A percentile compares a stretch with the other conserved stretches of the same genome.
Evolutionary conservation across 2,113 vertebrate genomes (phyloP).

Genomic region (Xiphorhynchus elegans): DNA sequence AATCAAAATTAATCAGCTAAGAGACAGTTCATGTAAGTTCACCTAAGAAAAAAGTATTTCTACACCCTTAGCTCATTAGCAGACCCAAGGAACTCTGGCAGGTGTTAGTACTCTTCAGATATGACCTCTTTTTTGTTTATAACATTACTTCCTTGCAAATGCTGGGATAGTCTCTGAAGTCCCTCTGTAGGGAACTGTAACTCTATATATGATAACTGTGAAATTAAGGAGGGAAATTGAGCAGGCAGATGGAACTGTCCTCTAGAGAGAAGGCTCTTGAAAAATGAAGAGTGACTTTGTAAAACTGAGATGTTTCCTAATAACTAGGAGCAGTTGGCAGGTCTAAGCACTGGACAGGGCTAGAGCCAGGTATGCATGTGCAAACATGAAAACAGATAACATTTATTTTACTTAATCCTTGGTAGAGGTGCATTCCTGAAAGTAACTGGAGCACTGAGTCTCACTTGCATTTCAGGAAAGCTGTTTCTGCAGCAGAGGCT

Average conservation of each 20-base stretch:
- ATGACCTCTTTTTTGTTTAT: neutral
- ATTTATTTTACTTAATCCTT: conserved; percentile 35
- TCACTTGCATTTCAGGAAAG: neutral
- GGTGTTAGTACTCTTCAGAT: neutral
- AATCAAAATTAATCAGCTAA: neutral
- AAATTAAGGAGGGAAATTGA: neutral
- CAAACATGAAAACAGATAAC: conserved; percentile 51
- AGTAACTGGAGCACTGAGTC: neutral
- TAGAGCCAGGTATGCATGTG: conserved; percentile 26
- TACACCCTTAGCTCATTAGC: neutral
- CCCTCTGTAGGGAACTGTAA: neutral
- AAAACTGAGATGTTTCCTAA: neutral
- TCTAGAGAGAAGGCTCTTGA: neutral
- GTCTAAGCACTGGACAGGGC: neutral
- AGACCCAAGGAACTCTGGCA: neutral
- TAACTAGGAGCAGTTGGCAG: neutral
- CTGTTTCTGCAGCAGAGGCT: neutral
- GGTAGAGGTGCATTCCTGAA: conserved; percentile 44
- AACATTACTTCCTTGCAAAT: neutral
- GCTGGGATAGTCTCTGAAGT: neutral
- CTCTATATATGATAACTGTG: neutral
- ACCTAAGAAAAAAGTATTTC: neutral
- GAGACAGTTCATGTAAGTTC: neutral
- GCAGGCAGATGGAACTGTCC: neutral
- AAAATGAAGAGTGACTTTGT: neutral